Conservation (phyloP, 2,113 vertebrate species). For the Acanthisitta chloris region DNA sequence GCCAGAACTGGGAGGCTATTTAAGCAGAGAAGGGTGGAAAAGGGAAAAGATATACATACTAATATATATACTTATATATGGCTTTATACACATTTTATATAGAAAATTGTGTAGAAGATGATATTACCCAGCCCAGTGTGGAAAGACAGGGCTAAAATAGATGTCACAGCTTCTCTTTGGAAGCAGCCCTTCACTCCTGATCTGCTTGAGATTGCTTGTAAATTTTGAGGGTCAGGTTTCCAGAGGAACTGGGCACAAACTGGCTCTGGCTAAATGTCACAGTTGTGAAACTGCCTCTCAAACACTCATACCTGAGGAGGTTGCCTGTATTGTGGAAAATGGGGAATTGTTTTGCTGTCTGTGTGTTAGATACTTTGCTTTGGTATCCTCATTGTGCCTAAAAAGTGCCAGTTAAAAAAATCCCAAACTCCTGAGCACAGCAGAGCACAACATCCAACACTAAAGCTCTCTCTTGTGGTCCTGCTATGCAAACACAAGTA, state of each 20-base stretch:
- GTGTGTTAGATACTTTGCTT: background rate
- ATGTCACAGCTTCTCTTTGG: background rate
- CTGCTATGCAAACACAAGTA: background rate
- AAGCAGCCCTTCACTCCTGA: background rate
- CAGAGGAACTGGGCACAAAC: background rate
- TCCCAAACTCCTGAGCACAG: background rate
- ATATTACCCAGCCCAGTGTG: background rate
- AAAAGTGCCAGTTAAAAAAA: background rate
- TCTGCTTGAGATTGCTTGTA: background rate
- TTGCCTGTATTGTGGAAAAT: background rate
- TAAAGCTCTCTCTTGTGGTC: constrained; percentile 72
- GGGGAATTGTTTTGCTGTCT: background rate
- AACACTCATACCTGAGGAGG: background rate
- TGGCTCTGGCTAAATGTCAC: background rate
- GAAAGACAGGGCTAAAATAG: background rate
- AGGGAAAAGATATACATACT: background rate
- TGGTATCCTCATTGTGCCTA: background rate
- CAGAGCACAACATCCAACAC: background rate
- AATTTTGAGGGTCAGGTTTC: background rate
- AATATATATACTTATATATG: background rate
- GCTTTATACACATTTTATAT: background rate
- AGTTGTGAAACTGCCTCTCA: background rate
- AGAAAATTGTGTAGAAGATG: background rate
- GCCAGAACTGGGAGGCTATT: background rate
- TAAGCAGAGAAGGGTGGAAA: background rate